Conservation (phyloP, 2,113 vertebrate species). For the Poecile atricapillus region DNA sequence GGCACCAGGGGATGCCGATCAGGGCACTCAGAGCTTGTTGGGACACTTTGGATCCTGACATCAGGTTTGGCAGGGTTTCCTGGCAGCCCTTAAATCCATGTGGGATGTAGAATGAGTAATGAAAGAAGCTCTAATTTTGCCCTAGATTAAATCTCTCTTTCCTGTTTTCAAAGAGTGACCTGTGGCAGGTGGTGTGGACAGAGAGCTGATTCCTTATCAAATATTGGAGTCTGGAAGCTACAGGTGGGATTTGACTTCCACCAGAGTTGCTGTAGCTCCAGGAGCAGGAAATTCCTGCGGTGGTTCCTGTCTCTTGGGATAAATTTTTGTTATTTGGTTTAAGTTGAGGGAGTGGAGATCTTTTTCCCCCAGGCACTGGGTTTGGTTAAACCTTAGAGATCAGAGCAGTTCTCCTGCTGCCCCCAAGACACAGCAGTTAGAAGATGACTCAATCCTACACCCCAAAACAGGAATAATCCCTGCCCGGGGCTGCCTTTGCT, state of each 20-base stretch:
- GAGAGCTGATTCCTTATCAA: neutral
- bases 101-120: neutral
- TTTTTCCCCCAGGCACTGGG: neutral
- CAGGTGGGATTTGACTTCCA: neutral
- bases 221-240: neutral
- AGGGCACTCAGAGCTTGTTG: neutral
- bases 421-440: neutral
- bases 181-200: neutral
- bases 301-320: neutral
- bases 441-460: neutral
- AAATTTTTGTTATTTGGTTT: accelerated
- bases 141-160: neutral
- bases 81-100: neutral
- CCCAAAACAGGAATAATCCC: neutral
- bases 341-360: neutral
- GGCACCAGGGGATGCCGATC: neutral
- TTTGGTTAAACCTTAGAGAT: neutral
- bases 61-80: neutral
- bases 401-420: neutral
- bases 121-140: neutral
- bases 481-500: neutral
- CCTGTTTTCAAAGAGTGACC: neutral
- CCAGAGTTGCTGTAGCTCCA: neutral
- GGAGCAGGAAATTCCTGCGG: neutral
- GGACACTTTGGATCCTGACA: neutral